These are phyloP conservation scores for Heliconius ismenius DNA, from an alignment of 2,888 invertebrate species.

Conservation along the genomic window DNA sequence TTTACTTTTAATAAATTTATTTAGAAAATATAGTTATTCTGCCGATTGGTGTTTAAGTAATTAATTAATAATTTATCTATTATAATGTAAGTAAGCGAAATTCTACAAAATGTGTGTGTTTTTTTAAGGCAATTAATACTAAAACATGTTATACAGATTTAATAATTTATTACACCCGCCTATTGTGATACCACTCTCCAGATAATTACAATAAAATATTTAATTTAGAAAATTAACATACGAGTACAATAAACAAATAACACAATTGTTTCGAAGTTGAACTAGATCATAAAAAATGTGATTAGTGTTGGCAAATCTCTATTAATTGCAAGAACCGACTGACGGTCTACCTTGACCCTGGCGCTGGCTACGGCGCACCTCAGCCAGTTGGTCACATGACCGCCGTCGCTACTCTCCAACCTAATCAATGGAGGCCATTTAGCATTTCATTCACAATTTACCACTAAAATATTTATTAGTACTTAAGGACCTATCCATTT, in stretches of 20 bases:
- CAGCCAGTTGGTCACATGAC: conserved; percentile 57
- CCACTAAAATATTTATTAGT: background rate
- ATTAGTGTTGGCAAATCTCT: conserved; percentile 42
- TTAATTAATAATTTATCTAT: background rate
- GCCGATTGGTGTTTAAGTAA: background rate
- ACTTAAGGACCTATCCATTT: background rate
- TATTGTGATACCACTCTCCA: background rate
- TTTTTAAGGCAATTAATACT: background rate
- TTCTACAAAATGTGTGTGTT: background rate
- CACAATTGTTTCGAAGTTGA: conserved; percentile 34
- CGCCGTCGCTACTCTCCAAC: conserved; percentile 40
- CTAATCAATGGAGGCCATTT: conserved; percentile 38
- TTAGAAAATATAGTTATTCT: background rate
- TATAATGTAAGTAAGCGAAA: background rate
- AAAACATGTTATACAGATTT: too few relatives aligned
- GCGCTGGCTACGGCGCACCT: conserved; percentile 45
- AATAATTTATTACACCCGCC: background rate
- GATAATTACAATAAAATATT: background rate
- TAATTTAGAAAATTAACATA: background rate
- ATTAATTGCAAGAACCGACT: conserved; percentile 44
- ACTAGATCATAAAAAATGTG: conserved; percentile 40
- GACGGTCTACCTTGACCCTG: conserved; percentile 59
- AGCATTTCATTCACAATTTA: conserved; percentile 23
- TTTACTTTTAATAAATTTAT: background rate
- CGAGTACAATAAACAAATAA: background rate